Percentiles rank a stretch among this genome's conserved stretches.
Conservation (phyloP, 53 echinoderm and acorn worm species). For the Pentamera pediparva region DNA sequence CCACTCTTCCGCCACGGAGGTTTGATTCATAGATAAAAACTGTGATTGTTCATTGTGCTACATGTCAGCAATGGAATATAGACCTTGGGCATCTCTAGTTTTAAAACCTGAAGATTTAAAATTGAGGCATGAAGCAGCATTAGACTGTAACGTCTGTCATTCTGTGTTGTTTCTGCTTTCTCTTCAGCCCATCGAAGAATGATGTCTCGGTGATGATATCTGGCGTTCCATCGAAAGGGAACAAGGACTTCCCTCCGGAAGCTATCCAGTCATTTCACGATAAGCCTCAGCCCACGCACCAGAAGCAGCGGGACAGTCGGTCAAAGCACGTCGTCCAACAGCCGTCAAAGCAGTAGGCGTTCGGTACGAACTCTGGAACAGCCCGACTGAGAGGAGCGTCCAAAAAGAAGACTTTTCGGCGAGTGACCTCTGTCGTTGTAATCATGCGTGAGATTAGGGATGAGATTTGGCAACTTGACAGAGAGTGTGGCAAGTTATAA, state of each 20-base stretch:
- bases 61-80: background rate
- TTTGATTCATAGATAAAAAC: no score
- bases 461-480: background rate
- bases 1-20: no score
- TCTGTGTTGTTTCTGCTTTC: constrained; percentile 2
- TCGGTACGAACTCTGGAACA: background rate
- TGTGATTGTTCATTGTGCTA: background rate
- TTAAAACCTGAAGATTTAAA: background rate
- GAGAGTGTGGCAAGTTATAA: background rate
- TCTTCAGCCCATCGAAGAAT: constrained; percentile 53
- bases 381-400: background rate
- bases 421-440: no score
- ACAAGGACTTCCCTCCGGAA: constrained; percentile 91
- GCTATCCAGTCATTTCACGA: constrained; percentile 76
- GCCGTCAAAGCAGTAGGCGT: constrained; percentile 55
- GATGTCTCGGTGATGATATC: constrained; percentile 62
- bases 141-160: background rate
- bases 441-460: no score
- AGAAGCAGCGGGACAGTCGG: constrained; percentile 52
- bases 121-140: background rate
- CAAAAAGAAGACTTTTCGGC: no score
- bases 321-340: constrained; percentile 61
- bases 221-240: constrained; percentile 76
- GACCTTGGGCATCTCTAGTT: no score
- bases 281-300: constrained; percentile 70